phyloP scores from a whole-genome alignment of 2,113 vertebrate species.

The Calonectris borealis region DNA sequence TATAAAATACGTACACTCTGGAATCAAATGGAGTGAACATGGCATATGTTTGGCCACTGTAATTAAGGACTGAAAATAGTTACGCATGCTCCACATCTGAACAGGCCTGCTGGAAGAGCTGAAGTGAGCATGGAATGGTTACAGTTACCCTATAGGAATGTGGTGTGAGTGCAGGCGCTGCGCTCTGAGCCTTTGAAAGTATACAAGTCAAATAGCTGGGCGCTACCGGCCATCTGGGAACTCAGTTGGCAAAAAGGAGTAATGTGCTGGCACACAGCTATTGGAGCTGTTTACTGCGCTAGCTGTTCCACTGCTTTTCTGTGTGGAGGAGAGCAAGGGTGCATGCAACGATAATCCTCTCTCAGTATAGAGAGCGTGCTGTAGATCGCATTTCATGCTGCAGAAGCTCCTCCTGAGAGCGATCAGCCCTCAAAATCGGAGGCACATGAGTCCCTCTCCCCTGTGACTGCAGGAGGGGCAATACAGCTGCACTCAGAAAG shows the following conservation, averaged over 20 bases:
- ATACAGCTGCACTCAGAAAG: background rate
- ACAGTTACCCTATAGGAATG: background rate
- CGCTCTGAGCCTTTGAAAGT: background rate
- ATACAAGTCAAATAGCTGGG: background rate
- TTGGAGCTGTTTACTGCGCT: background rate
- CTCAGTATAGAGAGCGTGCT: background rate
- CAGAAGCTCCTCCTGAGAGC: background rate
- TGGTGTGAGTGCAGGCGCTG: background rate
- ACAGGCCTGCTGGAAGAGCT: background rate
- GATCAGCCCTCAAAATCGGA: background rate
- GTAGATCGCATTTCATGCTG: background rate
- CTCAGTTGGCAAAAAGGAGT: background rate
- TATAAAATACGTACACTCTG: background rate
- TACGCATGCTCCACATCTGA: background rate
- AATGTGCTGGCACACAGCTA: background rate
- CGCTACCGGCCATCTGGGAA: constrained; percentile 42
- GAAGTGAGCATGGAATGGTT: background rate
- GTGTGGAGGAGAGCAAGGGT: background rate
- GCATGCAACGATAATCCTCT: background rate
- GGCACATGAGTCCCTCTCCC: background rate
- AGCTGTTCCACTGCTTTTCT: background rate
- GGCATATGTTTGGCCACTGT: background rate
- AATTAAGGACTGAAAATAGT: background rate
- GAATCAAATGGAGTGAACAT: background rate
- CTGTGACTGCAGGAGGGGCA: background rate